These are phyloP conservation scores for Ectemnius lituratus DNA, from an alignment of 2,888 invertebrate species.

Conservation along the genomic window DNA sequence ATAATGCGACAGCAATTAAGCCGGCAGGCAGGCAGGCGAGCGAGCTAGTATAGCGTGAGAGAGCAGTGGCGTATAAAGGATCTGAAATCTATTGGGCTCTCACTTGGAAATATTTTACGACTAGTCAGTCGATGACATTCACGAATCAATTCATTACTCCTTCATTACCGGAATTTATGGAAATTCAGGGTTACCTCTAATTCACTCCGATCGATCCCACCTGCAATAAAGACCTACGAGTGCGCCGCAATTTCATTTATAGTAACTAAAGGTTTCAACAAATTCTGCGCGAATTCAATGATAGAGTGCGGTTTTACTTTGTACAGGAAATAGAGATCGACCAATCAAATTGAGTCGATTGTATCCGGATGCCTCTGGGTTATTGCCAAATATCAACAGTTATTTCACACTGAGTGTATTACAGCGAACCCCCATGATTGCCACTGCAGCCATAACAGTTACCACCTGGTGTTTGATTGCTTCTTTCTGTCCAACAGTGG, in stretches of 20 bases:
- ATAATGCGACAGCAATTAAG: constrained; percentile 58
- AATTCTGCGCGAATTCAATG: background rate
- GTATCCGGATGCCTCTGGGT: no score
- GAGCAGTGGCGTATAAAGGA: constrained; percentile 7
- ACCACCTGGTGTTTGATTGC: no score
- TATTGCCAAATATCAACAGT: no score
- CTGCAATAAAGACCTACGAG: constrained; percentile 35
- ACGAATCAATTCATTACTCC: constrained; percentile 43
- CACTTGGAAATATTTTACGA: constrained; percentile 38
- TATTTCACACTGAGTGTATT: no score
- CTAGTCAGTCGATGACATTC: constrained; percentile 14
- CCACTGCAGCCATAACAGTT: no score
- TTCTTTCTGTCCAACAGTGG: no score
- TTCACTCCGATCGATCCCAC: constrained; percentile 47
- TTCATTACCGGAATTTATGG: constrained; percentile 57
- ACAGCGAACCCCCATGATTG: no score
- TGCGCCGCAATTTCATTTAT: constrained; percentile 16
- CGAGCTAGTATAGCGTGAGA: constrained; percentile 41
- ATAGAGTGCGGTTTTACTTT: background rate
- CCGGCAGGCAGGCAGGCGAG: background rate
- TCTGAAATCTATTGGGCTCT: constrained; percentile 6
- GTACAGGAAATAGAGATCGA: no score
- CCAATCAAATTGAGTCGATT: no score
- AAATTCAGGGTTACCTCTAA: constrained; percentile 53
- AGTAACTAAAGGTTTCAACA: constrained; percentile 13